Evolutionary conservation across 2,888 invertebrate genomes (phyloP).

Genomic region (Cryptus viduatorius): DNA sequence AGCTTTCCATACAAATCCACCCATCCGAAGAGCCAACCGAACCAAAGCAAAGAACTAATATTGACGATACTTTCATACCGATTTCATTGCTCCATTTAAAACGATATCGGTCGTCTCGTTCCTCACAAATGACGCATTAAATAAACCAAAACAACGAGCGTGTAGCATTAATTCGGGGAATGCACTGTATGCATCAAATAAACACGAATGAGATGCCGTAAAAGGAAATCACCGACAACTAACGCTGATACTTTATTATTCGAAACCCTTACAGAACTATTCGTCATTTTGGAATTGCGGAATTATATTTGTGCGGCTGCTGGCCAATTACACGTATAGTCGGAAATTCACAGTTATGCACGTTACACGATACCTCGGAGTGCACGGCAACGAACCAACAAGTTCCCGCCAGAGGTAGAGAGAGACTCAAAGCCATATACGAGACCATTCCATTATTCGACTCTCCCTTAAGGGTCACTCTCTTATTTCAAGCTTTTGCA

Average conservation of each 20-base stretch:
- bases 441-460: slow-evolving; percentile 59
- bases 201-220: slow-evolving; percentile 27
- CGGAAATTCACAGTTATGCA: slow-evolving; percentile 6
- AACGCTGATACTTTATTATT: neutral
- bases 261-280: neutral
- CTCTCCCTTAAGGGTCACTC: slow-evolving; percentile 60
- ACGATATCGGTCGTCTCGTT: neutral
- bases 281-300: slow-evolving; percentile 13
- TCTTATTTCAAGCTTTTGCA: slow-evolving; percentile 59
- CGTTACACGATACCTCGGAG: neutral
- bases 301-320: neutral
- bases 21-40: neutral
- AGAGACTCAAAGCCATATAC: slow-evolving; percentile 34
- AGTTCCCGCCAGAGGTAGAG: slow-evolving; percentile 13
- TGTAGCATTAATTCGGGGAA: neutral
- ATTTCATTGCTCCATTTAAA: slow-evolving; percentile 18
- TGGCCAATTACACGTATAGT: slow-evolving; percentile 16
- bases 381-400: neutral
- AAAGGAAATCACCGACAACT: slow-evolving; percentile 36
- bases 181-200: neutral
- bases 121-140: neutral
- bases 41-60: slow-evolving; percentile 12
- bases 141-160: neutral
- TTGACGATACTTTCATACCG: slow-evolving; percentile 26
- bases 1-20: neutral